phyloP scores from a whole-genome alignment of 2,888 invertebrate genomes.

The Loripinus fragilis region DNA sequence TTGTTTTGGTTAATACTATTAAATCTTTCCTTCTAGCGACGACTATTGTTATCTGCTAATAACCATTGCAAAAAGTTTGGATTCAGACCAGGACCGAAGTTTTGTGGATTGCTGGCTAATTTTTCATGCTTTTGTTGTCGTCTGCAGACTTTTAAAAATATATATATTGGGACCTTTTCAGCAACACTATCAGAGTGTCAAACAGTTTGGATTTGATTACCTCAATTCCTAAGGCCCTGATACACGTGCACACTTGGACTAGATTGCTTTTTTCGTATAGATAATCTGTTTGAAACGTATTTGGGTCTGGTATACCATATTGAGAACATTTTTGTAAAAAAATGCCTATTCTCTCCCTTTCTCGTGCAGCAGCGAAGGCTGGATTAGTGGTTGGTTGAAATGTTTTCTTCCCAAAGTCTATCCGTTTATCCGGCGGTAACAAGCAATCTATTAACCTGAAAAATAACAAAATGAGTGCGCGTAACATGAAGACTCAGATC shows the following conservation, averaged over 20 bases:
- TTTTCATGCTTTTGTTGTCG: no score
- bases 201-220: slow-evolving; percentile 54
- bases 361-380: slow-evolving; percentile 67
- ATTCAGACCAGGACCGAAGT: no score
- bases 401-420: slow-evolving; percentile 65
- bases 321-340: slow-evolving; percentile 68
- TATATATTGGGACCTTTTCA: no score
- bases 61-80: no score
- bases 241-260: slow-evolving; percentile 74
- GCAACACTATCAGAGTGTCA: no score
- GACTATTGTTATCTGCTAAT: no score
- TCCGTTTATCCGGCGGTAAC: slow-evolving; percentile 57
- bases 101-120: no score
- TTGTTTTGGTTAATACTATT: no score
- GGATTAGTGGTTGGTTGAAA: slow-evolving; percentile 65
- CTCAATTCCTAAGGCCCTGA: slow-evolving; percentile 76
- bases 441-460: slow-evolving; percentile 67
- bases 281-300: slow-evolving; percentile 75
- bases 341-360: slow-evolving; percentile 71
- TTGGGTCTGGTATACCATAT: slow-evolving; percentile 70
- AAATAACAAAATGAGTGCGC: no score
- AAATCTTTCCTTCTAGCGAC: no score
- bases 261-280: slow-evolving; percentile 76
- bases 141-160: no score
- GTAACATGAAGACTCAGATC: no score